Percentiles rank a stretch among this genome's conserved stretches.
Conservation (phyloP, 2,888 invertebrate genomes). For the Leptodirus hochenwartii region DNA sequence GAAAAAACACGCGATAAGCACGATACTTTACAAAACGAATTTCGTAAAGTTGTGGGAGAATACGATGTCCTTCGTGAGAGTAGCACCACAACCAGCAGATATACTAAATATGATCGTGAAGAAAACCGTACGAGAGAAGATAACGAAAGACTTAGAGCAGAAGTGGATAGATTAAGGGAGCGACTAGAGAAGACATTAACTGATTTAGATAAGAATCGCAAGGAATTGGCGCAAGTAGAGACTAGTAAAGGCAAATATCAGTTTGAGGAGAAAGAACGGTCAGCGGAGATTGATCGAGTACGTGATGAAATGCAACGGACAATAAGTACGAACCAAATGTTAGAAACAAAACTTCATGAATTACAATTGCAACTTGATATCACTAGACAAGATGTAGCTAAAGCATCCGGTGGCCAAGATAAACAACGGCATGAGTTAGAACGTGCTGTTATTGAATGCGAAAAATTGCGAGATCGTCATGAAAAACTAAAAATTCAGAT, state of each 20-base stretch:
- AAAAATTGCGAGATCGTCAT: conserved; percentile 68
- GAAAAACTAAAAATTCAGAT: conserved; percentile 62
- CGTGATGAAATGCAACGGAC: conserved; percentile 56
- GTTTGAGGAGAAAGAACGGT: conserved; percentile 46
- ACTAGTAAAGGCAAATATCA: conserved; percentile 65
- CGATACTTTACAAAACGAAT: conserved; percentile 65
- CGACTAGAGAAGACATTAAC: conserved; percentile 63
- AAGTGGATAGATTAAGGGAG: conserved; percentile 63
- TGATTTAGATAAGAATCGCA: conserved; percentile 60
- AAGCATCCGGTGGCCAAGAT: conserved; percentile 55
- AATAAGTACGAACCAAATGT: conserved; percentile 41
- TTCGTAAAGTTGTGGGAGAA: conserved; percentile 64
- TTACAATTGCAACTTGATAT: conserved; percentile 64
- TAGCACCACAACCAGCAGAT: conserved; percentile 36
- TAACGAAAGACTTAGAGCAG: conserved; percentile 56
- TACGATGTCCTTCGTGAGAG: conserved; percentile 65
- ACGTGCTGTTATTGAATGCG: conserved; percentile 72
- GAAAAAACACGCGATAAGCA: conserved; percentile 86
- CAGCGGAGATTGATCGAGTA: conserved; percentile 48
- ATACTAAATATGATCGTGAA: conserved; percentile 57
- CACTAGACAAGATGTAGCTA: conserved; percentile 59
- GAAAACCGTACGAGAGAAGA: conserved; percentile 49
- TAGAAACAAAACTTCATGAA: conserved; percentile 63
- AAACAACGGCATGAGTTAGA: conserved; percentile 66
- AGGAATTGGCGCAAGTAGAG: conserved; percentile 59